Percentiles rank a stretch among this genome's conserved stretches.
Conservation (phyloP, 2,888 invertebrate species). For the Caradrina kadenii region DNA sequence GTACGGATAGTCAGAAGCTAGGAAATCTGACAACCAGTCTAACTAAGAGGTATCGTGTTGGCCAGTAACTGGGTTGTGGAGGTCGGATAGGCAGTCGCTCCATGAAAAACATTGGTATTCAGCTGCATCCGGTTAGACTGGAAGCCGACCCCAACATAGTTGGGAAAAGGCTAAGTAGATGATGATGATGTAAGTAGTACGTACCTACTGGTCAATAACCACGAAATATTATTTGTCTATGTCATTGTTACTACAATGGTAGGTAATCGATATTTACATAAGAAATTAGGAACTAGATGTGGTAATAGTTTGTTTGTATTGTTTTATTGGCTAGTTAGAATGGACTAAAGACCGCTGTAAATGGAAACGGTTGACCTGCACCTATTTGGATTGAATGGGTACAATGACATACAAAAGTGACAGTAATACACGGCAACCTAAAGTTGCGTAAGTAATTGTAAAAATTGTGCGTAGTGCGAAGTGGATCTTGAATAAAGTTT, state of each 20-base stretch:
- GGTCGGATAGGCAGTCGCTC: no score
- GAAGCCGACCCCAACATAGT: no score
- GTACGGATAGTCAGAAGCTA: no score
- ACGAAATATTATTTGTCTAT: slow-evolving; percentile 9
- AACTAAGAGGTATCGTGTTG: no score
- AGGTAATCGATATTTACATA: slow-evolving; percentile 33
- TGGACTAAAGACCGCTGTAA: slow-evolving; percentile 7
- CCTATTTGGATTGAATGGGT: background rate
- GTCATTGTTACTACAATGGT: background rate
- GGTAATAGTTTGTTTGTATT: slow-evolving; percentile 12
- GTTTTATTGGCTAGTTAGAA: slow-evolving; percentile 14
- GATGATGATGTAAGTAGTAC: no score
- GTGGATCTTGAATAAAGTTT: no score
- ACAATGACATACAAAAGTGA: slow-evolving; percentile 5
- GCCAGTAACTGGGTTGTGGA: no score
- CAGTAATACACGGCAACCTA: background rate
- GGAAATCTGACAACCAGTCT: no score
- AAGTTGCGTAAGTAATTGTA: background rate
- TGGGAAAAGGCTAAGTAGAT: no score
- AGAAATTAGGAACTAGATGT: background rate
- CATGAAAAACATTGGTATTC: no score
- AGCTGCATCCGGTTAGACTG: no score
- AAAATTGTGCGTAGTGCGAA: no score
- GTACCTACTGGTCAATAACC: background rate
- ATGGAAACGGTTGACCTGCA: slow-evolving; percentile 14